These are phyloP conservation scores for Drosophila fulvimacula DNA, from an alignment of 2,888 invertebrate genomes.

Conservation along the genomic window DNA sequence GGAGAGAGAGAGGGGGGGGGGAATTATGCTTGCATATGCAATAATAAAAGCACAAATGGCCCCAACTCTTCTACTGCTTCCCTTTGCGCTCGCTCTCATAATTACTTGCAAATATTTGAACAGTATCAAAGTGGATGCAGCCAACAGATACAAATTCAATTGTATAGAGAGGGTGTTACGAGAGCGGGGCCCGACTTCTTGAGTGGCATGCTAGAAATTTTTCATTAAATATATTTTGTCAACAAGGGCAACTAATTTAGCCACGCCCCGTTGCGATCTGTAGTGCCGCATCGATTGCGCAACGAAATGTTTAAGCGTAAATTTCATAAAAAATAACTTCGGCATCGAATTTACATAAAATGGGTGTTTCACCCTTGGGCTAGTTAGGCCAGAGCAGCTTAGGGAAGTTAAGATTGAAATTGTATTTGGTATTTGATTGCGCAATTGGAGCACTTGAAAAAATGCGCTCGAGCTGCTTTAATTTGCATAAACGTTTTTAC, in stretches of 20 bases:
- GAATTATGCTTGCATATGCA: conserved; percentile 46
- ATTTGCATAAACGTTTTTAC: conserved; percentile 71
- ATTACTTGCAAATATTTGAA: conserved; percentile 71
- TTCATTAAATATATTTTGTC: conserved; percentile 42
- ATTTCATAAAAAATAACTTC: conserved; percentile 48
- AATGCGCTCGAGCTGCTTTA: conserved; percentile 52
- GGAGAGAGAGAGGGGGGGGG: neutral
- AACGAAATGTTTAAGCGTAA: conserved; percentile 71
- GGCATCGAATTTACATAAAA: conserved; percentile 43
- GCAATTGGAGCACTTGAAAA: conserved; percentile 71
- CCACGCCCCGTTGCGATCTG: conserved; percentile 65
- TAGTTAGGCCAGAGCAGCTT: conserved; percentile 20
- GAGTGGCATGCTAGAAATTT: conserved; percentile 29
- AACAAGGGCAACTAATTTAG: conserved; percentile 61
- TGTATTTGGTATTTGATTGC: conserved; percentile 56
- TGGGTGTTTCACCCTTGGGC: conserved; percentile 14
- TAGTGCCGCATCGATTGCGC: conserved; percentile 75
- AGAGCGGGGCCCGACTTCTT: neutral
- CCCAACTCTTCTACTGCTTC: neutral
- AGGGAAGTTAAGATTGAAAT: conserved; percentile 52
- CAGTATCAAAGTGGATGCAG: conserved; percentile 29
- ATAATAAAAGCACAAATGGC: conserved; percentile 27
- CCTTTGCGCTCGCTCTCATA: conserved; percentile 31
- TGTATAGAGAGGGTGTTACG: neutral
- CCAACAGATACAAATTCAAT: conserved; percentile 19